Conservation (phyloP, 2,113 vertebrate genomes). For the Paedocypris sp. region DNA sequence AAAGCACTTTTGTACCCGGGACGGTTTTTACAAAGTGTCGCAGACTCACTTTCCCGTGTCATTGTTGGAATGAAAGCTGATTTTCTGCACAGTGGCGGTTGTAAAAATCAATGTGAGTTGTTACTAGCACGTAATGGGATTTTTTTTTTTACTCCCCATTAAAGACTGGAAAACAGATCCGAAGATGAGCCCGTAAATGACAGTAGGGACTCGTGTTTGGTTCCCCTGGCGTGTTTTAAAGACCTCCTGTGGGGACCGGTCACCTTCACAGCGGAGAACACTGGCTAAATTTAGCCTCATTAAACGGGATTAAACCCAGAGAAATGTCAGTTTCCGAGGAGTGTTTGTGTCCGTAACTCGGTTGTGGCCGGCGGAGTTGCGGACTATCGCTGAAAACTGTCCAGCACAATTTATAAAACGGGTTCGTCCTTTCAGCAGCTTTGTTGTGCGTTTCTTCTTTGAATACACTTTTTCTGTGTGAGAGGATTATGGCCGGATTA, state of each 20-base stretch:
- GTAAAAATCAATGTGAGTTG: background rate
- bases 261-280: slow-evolving; percentile 7
- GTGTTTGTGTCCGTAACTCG: background rate
- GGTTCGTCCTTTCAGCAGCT: background rate
- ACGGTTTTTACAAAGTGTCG: slow-evolving; percentile 1
- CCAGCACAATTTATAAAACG: slow-evolving; percentile 3
- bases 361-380: background rate
- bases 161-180: background rate
- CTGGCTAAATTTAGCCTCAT: slow-evolving; percentile 17
- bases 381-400: background rate
- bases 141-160: background rate
- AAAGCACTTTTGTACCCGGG: background rate
- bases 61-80: background rate
- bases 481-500: slow-evolving; percentile 34
- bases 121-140: background rate
- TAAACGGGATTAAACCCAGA: slow-evolving; percentile 8
- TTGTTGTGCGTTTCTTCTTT: slow-evolving; percentile 9
- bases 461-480: slow-evolving; percentile 21
- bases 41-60: background rate
- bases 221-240: slow-evolving; percentile 8
- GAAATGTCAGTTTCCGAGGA: slow-evolving; percentile 13
- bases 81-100: background rate
- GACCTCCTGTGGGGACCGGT: slow-evolving; percentile 10
- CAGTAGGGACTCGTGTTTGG: background rate
- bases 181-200: background rate